A percentile compares a stretch with the other conserved stretches of the same genome.
Evolutionary conservation across 2,888 invertebrate genomes (phyloP).

Genomic region (Caenorhabditis panamensis): DNA sequence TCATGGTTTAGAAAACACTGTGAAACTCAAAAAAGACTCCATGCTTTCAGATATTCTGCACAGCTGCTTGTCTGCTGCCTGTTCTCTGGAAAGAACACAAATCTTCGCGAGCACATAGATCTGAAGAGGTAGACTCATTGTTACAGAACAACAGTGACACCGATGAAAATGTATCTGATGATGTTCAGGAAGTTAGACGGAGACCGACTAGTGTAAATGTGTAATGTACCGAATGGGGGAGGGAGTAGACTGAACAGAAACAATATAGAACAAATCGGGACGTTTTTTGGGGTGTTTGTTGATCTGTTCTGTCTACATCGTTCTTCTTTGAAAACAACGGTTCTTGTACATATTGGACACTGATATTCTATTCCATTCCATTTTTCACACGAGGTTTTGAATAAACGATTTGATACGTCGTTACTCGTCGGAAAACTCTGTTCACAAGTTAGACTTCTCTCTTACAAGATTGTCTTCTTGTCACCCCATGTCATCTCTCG

Average conservation of each 20-base stretch:
- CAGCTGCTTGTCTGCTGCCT: constrained; percentile 64
- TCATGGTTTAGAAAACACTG: constrained; percentile 64
- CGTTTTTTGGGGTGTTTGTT: constrained; percentile 1
- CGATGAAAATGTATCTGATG: constrained; percentile 35
- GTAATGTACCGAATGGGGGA: constrained; percentile 2
- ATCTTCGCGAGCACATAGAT: constrained; percentile 28
- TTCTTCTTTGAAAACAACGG: constrained; percentile 16
- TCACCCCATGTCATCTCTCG: constrained; percentile 12
- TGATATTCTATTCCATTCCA: background rate
- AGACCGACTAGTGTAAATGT: constrained; percentile 39
- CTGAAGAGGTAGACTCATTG: constrained; percentile 50
- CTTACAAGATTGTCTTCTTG: background rate
- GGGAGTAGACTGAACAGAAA: background rate
- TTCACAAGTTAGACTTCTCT: constrained; percentile 8
- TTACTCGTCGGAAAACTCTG: background rate
- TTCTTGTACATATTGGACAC: constrained; percentile 13
- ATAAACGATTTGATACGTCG: background rate
- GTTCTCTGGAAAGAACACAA: constrained; percentile 63
- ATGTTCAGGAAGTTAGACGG: constrained; percentile 59
- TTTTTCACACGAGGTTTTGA: constrained; percentile 1
- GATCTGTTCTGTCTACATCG: constrained; percentile 28
- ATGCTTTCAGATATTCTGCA: constrained; percentile 64
- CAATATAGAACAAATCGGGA: background rate
- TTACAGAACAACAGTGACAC: constrained; percentile 33
- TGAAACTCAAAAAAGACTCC: background rate